These are phyloP conservation scores for Lasaia peninsularis DNA, from an alignment of 1,140 invertebrate species.

Conservation along the genomic window DNA sequence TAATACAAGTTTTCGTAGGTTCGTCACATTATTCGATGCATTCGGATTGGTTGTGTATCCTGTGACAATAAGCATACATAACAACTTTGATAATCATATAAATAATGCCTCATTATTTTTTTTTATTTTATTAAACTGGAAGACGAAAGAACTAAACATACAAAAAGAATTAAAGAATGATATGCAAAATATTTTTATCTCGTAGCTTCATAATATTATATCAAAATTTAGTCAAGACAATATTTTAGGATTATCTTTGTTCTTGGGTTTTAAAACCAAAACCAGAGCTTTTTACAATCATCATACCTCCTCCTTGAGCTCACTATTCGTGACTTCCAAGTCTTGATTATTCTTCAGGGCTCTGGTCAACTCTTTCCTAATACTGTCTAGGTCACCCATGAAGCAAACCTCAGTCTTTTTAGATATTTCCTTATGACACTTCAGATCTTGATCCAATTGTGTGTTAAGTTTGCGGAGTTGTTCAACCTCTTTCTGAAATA, in stretches of 20 bases:
- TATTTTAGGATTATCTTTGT: constrained; percentile 4
- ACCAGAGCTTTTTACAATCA: background rate
- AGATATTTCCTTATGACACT: constrained; percentile 57
- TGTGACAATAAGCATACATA: no score
- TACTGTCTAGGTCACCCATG: constrained; percentile 64
- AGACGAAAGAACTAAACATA: no score
- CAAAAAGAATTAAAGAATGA: no score
- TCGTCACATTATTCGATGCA: no score
- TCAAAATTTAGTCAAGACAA: background rate
- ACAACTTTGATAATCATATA: no score
- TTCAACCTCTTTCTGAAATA: constrained; percentile 61
- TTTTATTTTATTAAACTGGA: no score
- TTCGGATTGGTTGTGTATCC: no score
- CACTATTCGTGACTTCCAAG: constrained; percentile 78
- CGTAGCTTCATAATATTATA: no score
- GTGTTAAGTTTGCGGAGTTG: constrained; percentile 59
- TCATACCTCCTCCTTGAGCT: constrained; percentile 78
- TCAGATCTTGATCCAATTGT: constrained; percentile 66
- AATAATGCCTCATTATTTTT: no score
- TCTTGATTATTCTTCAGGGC: constrained; percentile 76
- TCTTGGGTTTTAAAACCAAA: background rate
- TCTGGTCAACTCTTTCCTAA: constrained; percentile 73
- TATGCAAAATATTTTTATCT: no score
- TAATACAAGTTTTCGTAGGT: no score
- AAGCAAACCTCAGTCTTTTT: constrained; percentile 69